Percentiles rank a stretch among this genome's conserved stretches.
These are phyloP conservation scores for Pheosia tremula DNA, from an alignment of 2,888 invertebrate genomes.

Conservation along the genomic window DNA sequence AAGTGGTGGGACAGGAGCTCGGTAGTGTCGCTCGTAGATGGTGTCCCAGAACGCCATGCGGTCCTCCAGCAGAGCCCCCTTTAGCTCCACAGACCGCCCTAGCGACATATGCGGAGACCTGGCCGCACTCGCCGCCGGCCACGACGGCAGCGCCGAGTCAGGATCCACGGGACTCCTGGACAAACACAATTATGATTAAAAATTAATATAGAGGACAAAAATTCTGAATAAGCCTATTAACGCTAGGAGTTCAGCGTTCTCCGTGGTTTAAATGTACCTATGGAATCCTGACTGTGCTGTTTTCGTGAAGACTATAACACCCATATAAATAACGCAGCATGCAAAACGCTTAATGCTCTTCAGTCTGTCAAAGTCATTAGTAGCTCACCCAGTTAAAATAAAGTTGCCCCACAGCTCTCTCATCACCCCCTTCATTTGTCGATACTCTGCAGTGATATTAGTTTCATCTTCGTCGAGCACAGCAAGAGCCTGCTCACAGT, in stretches of 20 bases:
- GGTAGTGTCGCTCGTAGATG: conserved; percentile 52
- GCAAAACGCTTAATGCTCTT: too few relatives aligned
- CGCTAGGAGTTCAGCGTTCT: too few relatives aligned
- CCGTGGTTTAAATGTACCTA: too few relatives aligned
- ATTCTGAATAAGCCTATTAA: too few relatives aligned
- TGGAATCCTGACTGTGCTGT: too few relatives aligned
- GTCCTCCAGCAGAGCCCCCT: conserved; percentile 33
- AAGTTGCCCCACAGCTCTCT: conserved; percentile 44
- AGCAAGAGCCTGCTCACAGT: conserved; percentile 45
- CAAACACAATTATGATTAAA: not conserved
- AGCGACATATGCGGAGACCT: conserved; percentile 51
- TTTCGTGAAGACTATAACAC: too few relatives aligned
- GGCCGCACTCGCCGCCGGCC: conserved; percentile 43
- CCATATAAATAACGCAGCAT: too few relatives aligned
- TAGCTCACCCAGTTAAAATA: conserved; percentile 43
- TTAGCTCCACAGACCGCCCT: conserved; percentile 35
- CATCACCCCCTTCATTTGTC: conserved; percentile 31
- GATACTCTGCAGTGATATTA: conserved; percentile 27
- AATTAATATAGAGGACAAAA: too few relatives aligned
- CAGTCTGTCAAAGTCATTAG: too few relatives aligned
- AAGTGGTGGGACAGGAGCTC: conserved; percentile 42
- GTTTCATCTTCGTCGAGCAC: conserved; percentile 30
- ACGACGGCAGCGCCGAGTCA: conserved; percentile 38
- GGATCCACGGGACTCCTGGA: conserved; percentile 49
- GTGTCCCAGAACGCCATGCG: conserved; percentile 50